Evolutionary conservation across 2,797 vertebrate species (phyloP), one percentile per base, ranked within the genome.

Genomic region (Alcedo quadribrachys): DNA sequence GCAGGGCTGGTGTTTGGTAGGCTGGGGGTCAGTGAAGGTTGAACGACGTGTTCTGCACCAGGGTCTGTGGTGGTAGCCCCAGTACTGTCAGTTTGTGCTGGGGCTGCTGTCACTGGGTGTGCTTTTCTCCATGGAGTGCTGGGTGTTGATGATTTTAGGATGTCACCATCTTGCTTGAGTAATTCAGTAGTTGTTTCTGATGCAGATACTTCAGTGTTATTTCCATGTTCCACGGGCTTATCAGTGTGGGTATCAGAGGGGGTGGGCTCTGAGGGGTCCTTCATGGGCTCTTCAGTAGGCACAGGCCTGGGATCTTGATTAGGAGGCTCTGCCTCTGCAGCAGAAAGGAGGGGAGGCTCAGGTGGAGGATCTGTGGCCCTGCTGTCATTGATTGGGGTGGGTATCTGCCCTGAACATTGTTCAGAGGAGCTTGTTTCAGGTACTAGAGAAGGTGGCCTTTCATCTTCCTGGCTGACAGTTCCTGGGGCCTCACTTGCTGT

Each of bases 141-240:
- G 73, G 78, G 22, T 55, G 48, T 45, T 1, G 28, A 8, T 58
- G 69, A 40, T 63, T 81, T 95, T 92, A 60, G 74, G 30, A 5
- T 37, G 25, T 90, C 9, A 1, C 6, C 12, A 3, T 91, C 85
- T 79, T 79, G 20, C 25, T 85, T 24, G 5, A 74, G 40, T 66
- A 60, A 9, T 57, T 92, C 84, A 32, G 84, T 58, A 69, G 24
- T 35, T 37, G 9, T 40, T 25, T 87, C 53, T 48, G 67, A 73
- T 60, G 3, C 19, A 30, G 83, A 0, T 81, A 21, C 58, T 70
- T 94, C 0, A 0, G 37, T 28, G 19, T 97, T 43, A 25, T 65
- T 84, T 58, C 80, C 54, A 7, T 82, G 77, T 70, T 91, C 91
- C 45, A 68, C 87, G 60, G 96, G 42, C 37, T 93, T 88, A 90